Conservation (phyloP, 2,888 invertebrate species). For the Caprella mutica region DNA sequence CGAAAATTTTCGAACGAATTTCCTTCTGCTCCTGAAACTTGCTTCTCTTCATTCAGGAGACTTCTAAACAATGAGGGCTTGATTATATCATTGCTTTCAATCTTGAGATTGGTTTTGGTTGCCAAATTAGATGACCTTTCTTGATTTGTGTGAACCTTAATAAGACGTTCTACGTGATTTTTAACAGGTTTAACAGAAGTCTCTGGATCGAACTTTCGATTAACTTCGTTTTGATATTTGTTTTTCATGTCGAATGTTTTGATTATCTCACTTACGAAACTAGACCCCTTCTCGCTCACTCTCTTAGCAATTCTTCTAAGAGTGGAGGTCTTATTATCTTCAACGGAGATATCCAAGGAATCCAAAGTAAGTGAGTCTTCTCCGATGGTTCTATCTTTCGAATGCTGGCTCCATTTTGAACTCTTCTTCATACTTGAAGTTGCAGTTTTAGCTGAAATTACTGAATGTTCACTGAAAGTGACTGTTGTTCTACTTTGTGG, state of each 20-base stretch:
- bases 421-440: background rate
- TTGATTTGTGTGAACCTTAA: slow-evolving; percentile 13
- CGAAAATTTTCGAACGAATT: slow-evolving; percentile 30
- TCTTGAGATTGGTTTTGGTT: slow-evolving; percentile 8
- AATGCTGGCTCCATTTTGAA: background rate
- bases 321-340: slow-evolving; percentile 19
- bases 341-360: slow-evolving; percentile 5
- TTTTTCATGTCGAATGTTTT: slow-evolving; percentile 26
- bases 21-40: slow-evolving; percentile 15
- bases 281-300: slow-evolving; percentile 26
- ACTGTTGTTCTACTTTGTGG: slow-evolving; percentile 5
- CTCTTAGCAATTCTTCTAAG: slow-evolving; percentile 19
- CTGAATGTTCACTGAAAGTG: background rate
- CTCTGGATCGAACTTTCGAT: slow-evolving; percentile 5
- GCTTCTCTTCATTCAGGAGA: slow-evolving; percentile 22
- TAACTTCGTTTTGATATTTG: too few relatives aligned
- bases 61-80: slow-evolving; percentile 27
- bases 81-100: slow-evolving; percentile 19
- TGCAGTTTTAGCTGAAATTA: background rate
- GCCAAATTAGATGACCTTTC: too few relatives aligned
- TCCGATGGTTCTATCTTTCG: too few relatives aligned
- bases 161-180: background rate
- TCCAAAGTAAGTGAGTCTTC: slow-evolving; percentile 1
- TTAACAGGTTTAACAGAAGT: slow-evolving; percentile 1
- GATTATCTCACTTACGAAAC: slow-evolving; percentile 28